Evolutionary conservation across 2,888 invertebrate genomes (phyloP).

Genomic region (Heliconius charithonia): DNA sequence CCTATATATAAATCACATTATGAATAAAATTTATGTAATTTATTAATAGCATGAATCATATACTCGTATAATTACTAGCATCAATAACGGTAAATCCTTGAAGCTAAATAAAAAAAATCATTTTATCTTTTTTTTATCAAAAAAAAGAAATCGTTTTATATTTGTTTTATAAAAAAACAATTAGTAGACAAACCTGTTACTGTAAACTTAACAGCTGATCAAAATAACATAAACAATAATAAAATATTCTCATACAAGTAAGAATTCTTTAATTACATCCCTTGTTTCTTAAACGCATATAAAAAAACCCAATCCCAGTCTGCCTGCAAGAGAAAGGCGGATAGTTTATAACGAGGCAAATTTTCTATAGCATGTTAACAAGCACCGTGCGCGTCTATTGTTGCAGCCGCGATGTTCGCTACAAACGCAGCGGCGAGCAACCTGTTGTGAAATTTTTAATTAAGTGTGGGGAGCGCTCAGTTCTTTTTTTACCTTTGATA

Average conservation of each 20-base stretch:
- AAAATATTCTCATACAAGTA: neutral
- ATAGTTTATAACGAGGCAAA: constrained; percentile 31
- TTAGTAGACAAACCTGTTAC: neutral
- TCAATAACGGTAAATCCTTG: neutral
- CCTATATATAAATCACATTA: too few species aligned
- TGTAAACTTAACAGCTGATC: neutral
- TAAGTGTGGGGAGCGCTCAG: constrained; percentile 65
- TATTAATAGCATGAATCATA: too few species aligned
- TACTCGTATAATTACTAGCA: too few species aligned
- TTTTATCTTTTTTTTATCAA: too few species aligned
- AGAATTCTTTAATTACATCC: constrained; percentile 14
- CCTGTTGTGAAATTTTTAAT: constrained; percentile 81
- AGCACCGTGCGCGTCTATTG: constrained; percentile 51
- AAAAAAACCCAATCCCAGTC: constrained; percentile 14
- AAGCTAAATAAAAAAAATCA: neutral
- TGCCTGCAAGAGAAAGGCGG: constrained; percentile 21
- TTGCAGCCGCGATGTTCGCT: constrained; percentile 51
- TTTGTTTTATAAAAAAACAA: too few species aligned
- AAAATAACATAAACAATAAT: neutral
- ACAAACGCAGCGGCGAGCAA: constrained; percentile 60
- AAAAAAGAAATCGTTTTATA: too few species aligned
- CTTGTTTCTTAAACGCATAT: constrained; percentile 2
- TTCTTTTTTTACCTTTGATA: constrained; percentile 57
- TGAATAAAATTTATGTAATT: too few species aligned
- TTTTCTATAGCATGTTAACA: constrained; percentile 39